Evolutionary conservation across 2,113 vertebrate genomes (phyloP), one percentile per base, ranked within the genome.

Genomic region (Tetrax tetrax): DNA sequence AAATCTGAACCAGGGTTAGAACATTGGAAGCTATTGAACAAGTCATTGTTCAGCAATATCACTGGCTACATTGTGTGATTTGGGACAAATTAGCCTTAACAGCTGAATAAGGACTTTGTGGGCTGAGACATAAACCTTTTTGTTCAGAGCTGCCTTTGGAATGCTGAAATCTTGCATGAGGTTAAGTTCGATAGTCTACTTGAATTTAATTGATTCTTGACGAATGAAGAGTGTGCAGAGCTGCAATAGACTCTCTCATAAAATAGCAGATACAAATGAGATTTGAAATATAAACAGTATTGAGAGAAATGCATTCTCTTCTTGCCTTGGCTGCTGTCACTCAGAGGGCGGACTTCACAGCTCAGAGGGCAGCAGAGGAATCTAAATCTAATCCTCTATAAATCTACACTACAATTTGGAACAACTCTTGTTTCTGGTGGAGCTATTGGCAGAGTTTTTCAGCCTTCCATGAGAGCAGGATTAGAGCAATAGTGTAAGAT

Each of bases 21-120:
- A 97, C 95, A 71, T 96, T 97, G 97, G 94, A 96, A 91, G 94
- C 97, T 94, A 95, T 97, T 97, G 96, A 97, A 93, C 97, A 95
- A 95, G 95, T 97, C 95, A 97, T 98, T 96, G 96, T 97, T 96
- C 97, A 84, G 96, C 91, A 94, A 96, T 96, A 98, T 97, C 96
- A 98, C 94, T 97, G 96, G 95, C 94, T 96, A 93, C 96, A 96
- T 98, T 98, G 97, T 98, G 79, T 97, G 90, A 96, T 95, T 98
- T 97, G 95, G 96, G 96, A 97, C 96, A 97, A 98, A 98, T 97
- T 97, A 97, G 97, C 97, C 97, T 97, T 97, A 97, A 93, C 95
- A 95, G 97, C 96, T 98, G 97, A 98, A 98, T 96, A 92, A 93
- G 95, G 93, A 95, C 92, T 97, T 97, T 98, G 95, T 98, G 96